Evolutionary conservation across 1,140 invertebrate genomes (phyloP).

Genomic region (Bombus terrestris): DNA sequence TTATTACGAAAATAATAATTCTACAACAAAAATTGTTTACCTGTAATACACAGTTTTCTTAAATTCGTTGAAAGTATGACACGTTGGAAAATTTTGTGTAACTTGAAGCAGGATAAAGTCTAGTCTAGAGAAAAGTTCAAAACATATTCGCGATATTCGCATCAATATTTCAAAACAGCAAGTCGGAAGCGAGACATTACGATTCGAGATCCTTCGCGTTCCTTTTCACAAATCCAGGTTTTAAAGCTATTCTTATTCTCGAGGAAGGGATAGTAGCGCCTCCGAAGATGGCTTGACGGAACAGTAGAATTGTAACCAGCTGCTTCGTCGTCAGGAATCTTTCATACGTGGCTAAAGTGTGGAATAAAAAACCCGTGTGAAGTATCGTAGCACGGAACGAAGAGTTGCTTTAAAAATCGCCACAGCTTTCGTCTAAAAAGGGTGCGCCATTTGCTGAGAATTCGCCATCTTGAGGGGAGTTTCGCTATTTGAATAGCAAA

Average conservation of each 20-base stretch:
- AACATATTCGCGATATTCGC: not conserved
- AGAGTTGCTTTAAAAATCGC: conserved; percentile 17
- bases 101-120: too few species aligned
- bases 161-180: not conserved
- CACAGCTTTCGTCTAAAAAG: not conserved
- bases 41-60: not conserved
- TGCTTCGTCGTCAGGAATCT: not conserved
- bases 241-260: not conserved
- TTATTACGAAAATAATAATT: too few species aligned
- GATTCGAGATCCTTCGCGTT: not conserved
- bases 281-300: not conserved
- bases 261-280: not conserved
- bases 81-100: too few species aligned
- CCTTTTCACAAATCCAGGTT: not conserved
- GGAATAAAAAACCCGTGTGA: not conserved
- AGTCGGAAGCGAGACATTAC: not conserved
- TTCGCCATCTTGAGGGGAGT: not conserved
- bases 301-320: not conserved
- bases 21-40: too few species aligned
- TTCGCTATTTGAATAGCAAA: conserved; percentile 45
- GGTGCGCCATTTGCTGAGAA: conserved; percentile 2
- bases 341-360: conserved; percentile 6
- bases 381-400: not conserved
- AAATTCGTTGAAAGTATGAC: not conserved
- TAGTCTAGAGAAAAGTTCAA: too few species aligned